Percentiles rank a stretch among this genome's conserved stretches.
phyloP scores from a whole-genome alignment of 2,888 invertebrate species.

The Pseudoips prasinana region DNA sequence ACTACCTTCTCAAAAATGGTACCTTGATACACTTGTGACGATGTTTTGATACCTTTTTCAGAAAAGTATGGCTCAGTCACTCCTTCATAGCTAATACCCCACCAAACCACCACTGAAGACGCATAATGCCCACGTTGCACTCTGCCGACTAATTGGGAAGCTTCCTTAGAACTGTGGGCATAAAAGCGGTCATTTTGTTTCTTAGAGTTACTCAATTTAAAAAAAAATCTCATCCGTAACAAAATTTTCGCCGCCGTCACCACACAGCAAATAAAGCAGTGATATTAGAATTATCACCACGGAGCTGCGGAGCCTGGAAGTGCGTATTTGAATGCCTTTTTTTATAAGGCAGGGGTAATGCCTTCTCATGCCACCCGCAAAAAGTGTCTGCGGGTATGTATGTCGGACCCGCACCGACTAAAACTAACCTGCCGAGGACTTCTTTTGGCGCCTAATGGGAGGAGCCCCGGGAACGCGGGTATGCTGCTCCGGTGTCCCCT shows the following conservation, averaged over 20 bases:
- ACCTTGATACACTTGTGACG: slow-evolving; percentile 1
- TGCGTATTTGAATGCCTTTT: too few species aligned
- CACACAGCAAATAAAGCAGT: too few species aligned
- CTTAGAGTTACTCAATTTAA: not conserved
- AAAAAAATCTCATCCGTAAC: slow-evolving; percentile 1
- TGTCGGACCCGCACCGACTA: too few species aligned
- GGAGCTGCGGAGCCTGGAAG: too few species aligned
- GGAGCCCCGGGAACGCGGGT: too few species aligned
- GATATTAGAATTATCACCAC: too few species aligned
- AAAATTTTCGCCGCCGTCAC: slow-evolving; percentile 1
- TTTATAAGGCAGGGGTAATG: too few species aligned
- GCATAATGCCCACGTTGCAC: slow-evolving; percentile 17
- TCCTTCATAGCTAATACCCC: slow-evolving; percentile 12
- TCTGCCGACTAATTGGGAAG: slow-evolving; percentile 17
- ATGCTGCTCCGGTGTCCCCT: too few species aligned
- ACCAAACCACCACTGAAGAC: slow-evolving; percentile 20
- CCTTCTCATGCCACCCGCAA: too few species aligned
- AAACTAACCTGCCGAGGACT: too few species aligned
- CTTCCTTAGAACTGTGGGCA: slow-evolving; percentile 10
- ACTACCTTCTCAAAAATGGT: not conserved
- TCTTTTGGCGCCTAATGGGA: too few species aligned
- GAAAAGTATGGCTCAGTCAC: slow-evolving; percentile 7
- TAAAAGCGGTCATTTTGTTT: slow-evolving; percentile 1
- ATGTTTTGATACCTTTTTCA: slow-evolving; percentile 6
- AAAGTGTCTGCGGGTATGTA: too few species aligned